Percentiles rank a stretch among this genome's conserved stretches.
These are phyloP conservation scores for Etheostoma nigrum DNA, from an alignment of 2,797 vertebrate species.

Conservation along the genomic window DNA sequence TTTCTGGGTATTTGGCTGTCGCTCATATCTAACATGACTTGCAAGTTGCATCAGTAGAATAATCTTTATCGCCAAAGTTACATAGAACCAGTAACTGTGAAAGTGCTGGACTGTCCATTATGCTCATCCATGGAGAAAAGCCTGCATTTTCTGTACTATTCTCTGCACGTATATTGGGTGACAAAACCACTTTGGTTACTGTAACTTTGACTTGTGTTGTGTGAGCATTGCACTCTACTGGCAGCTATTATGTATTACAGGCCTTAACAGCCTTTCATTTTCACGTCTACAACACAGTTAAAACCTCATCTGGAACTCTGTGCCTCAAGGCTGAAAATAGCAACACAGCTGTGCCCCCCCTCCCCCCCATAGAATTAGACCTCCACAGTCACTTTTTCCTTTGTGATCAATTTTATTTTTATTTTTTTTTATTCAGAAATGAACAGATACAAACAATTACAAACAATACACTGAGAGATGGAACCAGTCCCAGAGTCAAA, in stretches of 20 bases:
- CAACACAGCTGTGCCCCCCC: slow-evolving; percentile 20
- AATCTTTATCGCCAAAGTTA: slow-evolving; percentile 17
- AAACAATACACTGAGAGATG: too few relatives aligned
- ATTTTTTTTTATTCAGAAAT: too few relatives aligned
- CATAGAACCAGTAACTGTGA: not conserved
- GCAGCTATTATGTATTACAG: slow-evolving; percentile 58
- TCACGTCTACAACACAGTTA: slow-evolving; percentile 23
- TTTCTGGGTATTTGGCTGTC: not conserved
- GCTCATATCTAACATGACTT: not conserved
- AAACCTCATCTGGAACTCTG: slow-evolving; percentile 29
- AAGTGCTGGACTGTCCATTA: not conserved
- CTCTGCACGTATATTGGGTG: not conserved
- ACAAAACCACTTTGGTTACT: slow-evolving; percentile 1
- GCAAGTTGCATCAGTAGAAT: not conserved
- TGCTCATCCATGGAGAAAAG: not conserved
- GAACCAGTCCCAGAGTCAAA: too few relatives aligned
- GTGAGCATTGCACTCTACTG: slow-evolving; percentile 78
- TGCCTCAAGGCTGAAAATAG: slow-evolving; percentile 15
- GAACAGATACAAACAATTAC: too few relatives aligned
- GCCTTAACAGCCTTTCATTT: slow-evolving; percentile 1
- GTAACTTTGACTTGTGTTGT: slow-evolving; percentile 42
- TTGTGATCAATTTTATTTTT: too few relatives aligned
- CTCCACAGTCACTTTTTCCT: too few relatives aligned
- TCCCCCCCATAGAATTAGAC: not conserved
- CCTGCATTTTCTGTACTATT: not conserved